Conservation (phyloP, 2,797 vertebrate genomes). For the Podarcis lilfordi region DNA sequence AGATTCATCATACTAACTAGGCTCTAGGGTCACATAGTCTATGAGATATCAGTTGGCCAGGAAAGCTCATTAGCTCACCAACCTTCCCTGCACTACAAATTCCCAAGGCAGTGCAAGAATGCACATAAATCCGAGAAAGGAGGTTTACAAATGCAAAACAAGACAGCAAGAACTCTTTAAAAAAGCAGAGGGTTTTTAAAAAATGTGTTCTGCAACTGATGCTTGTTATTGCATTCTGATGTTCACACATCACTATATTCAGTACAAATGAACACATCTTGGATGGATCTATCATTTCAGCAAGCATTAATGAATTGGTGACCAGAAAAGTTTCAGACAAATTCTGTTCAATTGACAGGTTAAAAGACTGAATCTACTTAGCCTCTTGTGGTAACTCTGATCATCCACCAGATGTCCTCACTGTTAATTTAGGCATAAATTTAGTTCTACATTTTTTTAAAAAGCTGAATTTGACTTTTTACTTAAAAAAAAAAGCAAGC, state of each 20-base stretch:
- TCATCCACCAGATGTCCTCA: conserved; percentile 67
- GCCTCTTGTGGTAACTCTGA: conserved; percentile 3
- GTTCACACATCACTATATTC: background rate
- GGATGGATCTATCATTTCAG: background rate
- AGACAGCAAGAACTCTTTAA: background rate
- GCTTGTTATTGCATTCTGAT: background rate
- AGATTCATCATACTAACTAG: background rate
- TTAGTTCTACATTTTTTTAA: background rate
- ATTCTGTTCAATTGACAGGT: background rate
- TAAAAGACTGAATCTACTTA: background rate
- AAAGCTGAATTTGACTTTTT: conserved; percentile 1
- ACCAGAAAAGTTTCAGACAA: background rate
- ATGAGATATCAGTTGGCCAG: background rate
- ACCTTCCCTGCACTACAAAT: background rate
- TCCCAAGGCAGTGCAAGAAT: background rate
- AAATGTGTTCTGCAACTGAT: background rate
- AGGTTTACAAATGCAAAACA: background rate
- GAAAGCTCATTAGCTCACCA: background rate
- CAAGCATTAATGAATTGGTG: background rate
- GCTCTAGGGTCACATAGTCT: background rate
- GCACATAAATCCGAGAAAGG: background rate
- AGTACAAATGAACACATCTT: background rate
- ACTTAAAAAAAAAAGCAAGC: background rate
- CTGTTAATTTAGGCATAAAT: conserved; percentile 32
- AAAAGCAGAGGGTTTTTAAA: background rate